phyloP scores from a whole-genome alignment of 2,888 invertebrate genomes.

The Chironomus riparius region DNA sequence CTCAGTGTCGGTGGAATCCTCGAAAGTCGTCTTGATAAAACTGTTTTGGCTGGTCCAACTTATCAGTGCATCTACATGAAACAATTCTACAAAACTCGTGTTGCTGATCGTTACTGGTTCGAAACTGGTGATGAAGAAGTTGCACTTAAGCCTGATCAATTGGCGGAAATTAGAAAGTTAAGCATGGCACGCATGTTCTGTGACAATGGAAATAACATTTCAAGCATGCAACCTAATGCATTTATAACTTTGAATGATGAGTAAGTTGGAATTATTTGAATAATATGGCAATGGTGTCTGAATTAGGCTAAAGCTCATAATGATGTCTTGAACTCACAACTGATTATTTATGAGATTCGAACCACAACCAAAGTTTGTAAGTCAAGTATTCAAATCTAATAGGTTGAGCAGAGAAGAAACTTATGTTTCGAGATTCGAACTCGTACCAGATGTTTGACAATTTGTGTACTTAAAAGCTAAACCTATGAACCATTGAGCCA shows the following conservation, averaged over 20 bases:
- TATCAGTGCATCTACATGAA: conserved; percentile 79
- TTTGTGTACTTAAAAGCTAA: too few species aligned
- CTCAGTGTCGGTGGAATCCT: conserved; percentile 75
- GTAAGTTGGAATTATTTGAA: conserved; percentile 42
- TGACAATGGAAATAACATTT: conserved; percentile 63
- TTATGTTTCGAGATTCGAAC: too few species aligned
- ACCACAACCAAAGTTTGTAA: too few species aligned
- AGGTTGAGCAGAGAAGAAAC: too few species aligned
- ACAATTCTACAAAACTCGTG: conserved; percentile 77
- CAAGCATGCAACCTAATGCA: conserved; percentile 56
- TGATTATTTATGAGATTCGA: too few species aligned
- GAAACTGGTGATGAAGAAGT: conserved; percentile 55
- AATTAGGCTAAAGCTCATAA: too few species aligned
- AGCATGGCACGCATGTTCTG: conserved; percentile 71
- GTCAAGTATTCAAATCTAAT: too few species aligned
- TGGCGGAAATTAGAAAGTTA: conserved; percentile 64
- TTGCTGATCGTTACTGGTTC: conserved; percentile 80
- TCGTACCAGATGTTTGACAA: too few species aligned
- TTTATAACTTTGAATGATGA: conserved; percentile 53
- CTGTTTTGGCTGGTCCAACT: conserved; percentile 69
- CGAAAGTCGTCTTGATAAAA: conserved; percentile 65
- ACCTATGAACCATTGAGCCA: too few species aligned
- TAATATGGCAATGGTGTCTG: too few species aligned
- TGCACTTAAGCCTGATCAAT: conserved; percentile 62
- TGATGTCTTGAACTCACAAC: too few species aligned